Evolutionary conservation across 2,113 vertebrate species (phyloP), one percentile per base, ranked within the genome.

Genomic region (Epinephelus moara): DNA sequence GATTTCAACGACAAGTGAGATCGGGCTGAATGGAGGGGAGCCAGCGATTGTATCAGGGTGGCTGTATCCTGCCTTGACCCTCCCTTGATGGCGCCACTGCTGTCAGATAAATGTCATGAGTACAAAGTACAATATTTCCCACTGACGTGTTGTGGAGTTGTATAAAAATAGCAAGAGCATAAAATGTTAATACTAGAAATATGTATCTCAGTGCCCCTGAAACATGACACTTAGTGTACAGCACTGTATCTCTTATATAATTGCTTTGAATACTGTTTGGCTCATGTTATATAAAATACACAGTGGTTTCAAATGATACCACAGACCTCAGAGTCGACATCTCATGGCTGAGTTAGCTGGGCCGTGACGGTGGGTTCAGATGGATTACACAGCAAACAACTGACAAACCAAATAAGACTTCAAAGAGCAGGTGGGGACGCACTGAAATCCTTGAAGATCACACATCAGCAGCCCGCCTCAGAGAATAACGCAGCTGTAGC

Each of bases 361-460:
- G 70, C 73, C 81, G 12, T 62, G 72, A 57, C 25, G 23, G 2
- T 4, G 47, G 42, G 23, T 30, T 70, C 47, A 27, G 25, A 47
- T 59, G 82, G 81, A 83, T 83, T 72, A 78, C 47, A n/a, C 4
- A 30, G 37, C 37, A 33, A 14, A 37, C 84, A 75, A 85, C 84
- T 85, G 82, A 78, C 33, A 53, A 56, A 78, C 87, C 53, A 72
- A 77, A 78, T 25, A 75, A 63, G 19, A 18, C 47, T 61, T 66
- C 45, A 72, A 55, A 66, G 49, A 80, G 42, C 67, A 79, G 80
- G 72, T 66, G 37, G 59, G 68, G 55, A 70, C 7, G 27, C 40
- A 47, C 40, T 12, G 4, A 40, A 72, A 18, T 21, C 49, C 52
- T n/a, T 8, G 12, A 62, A 56, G 68, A 57, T 62, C 9, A 55